These are phyloP conservation scores for Leptinotarsa rubiginosa DNA, from an alignment of 2,888 invertebrate genomes.

Conservation along the genomic window DNA sequence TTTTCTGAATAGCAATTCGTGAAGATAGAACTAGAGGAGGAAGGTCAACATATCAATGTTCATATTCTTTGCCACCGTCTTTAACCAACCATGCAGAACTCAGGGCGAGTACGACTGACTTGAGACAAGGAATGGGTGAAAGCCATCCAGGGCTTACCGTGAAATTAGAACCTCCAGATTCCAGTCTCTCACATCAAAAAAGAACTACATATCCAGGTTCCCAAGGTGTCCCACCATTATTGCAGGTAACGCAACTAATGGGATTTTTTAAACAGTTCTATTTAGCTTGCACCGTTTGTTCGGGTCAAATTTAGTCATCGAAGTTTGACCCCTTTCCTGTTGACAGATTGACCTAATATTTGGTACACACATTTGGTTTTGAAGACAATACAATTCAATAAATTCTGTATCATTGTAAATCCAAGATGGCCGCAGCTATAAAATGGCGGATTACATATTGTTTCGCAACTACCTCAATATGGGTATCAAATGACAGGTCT, in stretches of 20 bases:
- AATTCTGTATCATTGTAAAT: no score
- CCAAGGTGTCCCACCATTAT: constrained; percentile 73
- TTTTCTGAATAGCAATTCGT: constrained; percentile 78
- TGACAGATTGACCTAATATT: no score
- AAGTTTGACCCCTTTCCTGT: no score
- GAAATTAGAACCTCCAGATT: constrained; percentile 68
- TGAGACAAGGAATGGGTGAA: constrained; percentile 57
- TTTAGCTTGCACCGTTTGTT: no score
- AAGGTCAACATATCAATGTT: constrained; percentile 95
- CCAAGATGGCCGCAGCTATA: no score
- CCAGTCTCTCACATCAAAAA: constrained; percentile 61
- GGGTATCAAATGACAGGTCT: no score
- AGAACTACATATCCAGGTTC: constrained; percentile 55
- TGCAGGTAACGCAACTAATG: constrained; percentile 70
- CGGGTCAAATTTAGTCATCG: no score
- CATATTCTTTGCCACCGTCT: constrained; percentile 85
- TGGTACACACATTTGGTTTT: no score
- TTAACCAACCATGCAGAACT: constrained; percentile 67
- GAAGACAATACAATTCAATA: no score
- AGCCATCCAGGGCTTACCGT: constrained; percentile 64
- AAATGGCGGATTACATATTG: no score
- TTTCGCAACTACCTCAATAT: no score
- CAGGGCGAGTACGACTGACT: constrained; percentile 63
- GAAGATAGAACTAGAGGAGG: constrained; percentile 96
- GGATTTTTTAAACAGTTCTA: no score